Base-by-base conservation (phyloP, 2,797 vertebrate species). In the Enteromius anoplus region DNA sequence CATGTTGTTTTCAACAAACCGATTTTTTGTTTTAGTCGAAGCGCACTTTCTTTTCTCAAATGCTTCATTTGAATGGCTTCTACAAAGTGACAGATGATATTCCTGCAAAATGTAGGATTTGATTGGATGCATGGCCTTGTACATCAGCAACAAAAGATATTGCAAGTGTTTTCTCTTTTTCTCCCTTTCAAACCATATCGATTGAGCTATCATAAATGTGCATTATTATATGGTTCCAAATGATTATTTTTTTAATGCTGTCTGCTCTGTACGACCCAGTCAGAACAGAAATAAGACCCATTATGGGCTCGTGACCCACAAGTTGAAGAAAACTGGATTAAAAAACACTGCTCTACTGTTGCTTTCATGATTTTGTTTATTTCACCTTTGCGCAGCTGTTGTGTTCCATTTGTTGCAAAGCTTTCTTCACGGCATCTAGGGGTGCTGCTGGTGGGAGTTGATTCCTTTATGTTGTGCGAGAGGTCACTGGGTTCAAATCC, bases 401-500 rank as follows among this genome's bases (percentile, higher is more conserved):
- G 17, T 64, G 17, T 64, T 77, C 40, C 42, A 78, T 51, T 78
- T 78, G 26, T 49, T 78, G 5, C 40, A 49, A 78, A 49, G 60
- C 19, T 65, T 34, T n/a, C 75, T 65, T 49, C 62, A 62, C 8
- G 15, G 23, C 37, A 47, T 64, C 40, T 64, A 45, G 4, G 17
- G 9, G 23, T 47, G 60, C 40, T 65, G 58, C 23, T 47, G 42
- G 17, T 32, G 6, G 42, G 26, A 78, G 26, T 7, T 34, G 42
- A 78, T 78, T 62, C 40, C 76, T 78, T 78, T 78, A 47, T 78
- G 60, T 37, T 78, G 23, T 49, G 60, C 32, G 12, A 14, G 19
- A 47, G 76, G 76, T 78, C 26, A 65, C 15, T 21, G 26, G 76
- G 76, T 78, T 78, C 42, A 78, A 78, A 78, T 66, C 42, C 42